Base-by-base conservation (phyloP, 2,797 vertebrate genomes). In the Hylomyscus alleni region DNA sequence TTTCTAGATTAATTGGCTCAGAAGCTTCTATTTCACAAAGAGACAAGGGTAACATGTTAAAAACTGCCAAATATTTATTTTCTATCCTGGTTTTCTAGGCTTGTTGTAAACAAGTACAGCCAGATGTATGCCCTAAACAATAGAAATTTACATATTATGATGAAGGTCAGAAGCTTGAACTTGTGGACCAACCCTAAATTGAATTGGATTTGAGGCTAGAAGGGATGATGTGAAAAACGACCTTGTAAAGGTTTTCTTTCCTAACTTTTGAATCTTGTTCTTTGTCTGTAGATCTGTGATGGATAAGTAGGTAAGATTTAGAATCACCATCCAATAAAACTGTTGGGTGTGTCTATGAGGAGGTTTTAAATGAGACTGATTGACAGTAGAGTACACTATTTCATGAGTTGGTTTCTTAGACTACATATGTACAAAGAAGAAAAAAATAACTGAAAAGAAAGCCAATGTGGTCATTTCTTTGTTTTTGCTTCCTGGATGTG, bases 11-110 rank as follows among this genome's bases (percentile, higher is more conserved):
- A 10, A 82, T 2, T 91, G 22, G 9, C 85, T 84, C 52, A 91
- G 80, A 91, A 13, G 2, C 26, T 31, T 13, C 13, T 6, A 14
- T 37, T 6, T 37, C 37, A 6, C 76, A 52, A 50, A 56, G 26
- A 47, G 4, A 6, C 54, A 15, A 34, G 9, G 0, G 15, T 47
- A 34, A 6, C 44, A 26, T 15, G 69, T 6, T 87, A 34, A 73
- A 92, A 92, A 24, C 31, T 88, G 5, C 19, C 3, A 76, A 44
- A 54, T 84, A 90, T 62, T n/a, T 90, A 80, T 12, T 85, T 94
- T 89, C 26, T n/a, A 0, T 85, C 20, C 47, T 67, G 44, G 15
- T 81, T 89, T 94, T 10, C 40, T 83, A 81, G 13, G 9, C 15
- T 14, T 94, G 26, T 26, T 13, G 0, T 62, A 78, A 91, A 2